These are phyloP conservation scores for Parelbella ahira DNA, from an alignment of 2,888 invertebrate species.

Conservation along the genomic window DNA sequence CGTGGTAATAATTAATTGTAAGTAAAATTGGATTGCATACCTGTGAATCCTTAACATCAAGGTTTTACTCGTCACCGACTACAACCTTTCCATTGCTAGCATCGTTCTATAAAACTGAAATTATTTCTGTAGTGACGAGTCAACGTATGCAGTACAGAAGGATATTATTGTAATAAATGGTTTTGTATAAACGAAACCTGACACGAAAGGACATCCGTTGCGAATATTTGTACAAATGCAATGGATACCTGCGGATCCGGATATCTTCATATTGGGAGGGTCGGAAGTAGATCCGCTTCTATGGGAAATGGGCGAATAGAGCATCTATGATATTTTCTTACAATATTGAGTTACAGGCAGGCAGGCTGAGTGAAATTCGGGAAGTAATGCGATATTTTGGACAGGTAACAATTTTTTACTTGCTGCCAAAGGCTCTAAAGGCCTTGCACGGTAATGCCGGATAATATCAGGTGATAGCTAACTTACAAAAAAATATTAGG, in stretches of 20 bases:
- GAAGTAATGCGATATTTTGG: constrained; percentile 20
- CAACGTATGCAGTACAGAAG: neutral
- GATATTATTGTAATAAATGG: neutral
- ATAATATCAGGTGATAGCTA: too few relatives aligned
- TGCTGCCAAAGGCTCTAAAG: neutral
- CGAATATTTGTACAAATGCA: constrained; percentile 50
- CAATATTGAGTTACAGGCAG: constrained; percentile 21
- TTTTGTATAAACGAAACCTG: constrained; percentile 31
- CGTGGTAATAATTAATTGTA: too few relatives aligned
- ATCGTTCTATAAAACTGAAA: neutral
- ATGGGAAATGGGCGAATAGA: constrained; percentile 18
- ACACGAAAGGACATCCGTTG: constrained; percentile 31
- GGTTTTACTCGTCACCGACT: neutral
- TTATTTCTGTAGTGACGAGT: neutral
- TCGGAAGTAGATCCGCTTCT: constrained; percentile 21
- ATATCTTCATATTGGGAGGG: constrained; percentile 9
- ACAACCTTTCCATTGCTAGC: neutral
- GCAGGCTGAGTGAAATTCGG: constrained; percentile 18
- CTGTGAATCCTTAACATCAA: neutral
- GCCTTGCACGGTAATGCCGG: too few relatives aligned
- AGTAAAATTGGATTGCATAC: neutral
- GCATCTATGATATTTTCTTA: constrained; percentile 10
- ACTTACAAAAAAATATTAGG: too few relatives aligned
- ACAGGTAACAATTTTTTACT: constrained; percentile 15
- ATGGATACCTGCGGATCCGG: constrained; percentile 40